These are phyloP conservation scores for Zoanthus gigantus DNA, from an alignment of 92 coral and sea anemone genomes.

Conservation along the genomic window DNA sequence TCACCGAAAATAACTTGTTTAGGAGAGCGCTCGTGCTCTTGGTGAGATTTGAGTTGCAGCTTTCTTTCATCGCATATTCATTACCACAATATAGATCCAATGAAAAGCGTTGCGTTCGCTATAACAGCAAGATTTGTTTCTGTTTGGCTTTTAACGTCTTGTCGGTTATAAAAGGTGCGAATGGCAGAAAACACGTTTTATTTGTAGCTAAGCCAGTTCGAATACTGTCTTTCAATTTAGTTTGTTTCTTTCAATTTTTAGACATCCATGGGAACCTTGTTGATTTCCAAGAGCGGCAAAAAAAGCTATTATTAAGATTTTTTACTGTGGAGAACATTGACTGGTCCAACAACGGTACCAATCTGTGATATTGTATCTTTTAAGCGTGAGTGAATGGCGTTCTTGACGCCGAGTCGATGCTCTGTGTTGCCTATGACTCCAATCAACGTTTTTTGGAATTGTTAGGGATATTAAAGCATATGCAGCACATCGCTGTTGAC, in stretches of 20 bases:
- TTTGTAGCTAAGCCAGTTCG: not conserved
- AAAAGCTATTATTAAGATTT: not conserved
- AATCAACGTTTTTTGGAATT: not conserved
- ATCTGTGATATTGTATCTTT: not conserved
- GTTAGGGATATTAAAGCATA: not conserved
- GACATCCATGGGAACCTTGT: not conserved
- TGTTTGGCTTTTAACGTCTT: not conserved
- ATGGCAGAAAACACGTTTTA: not conserved
- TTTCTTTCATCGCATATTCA: not conserved
- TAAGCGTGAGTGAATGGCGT: not conserved
- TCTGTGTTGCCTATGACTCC: not conserved
- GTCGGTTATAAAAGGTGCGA: not conserved
- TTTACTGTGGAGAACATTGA: not conserved
- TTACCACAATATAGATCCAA: not conserved
- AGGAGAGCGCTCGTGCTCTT: conserved; percentile 3
- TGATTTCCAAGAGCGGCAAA: not conserved
- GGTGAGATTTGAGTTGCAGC: conserved; percentile 9
- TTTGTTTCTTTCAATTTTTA: not conserved
- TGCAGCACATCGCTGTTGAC: not conserved
- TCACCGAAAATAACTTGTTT: not conserved
- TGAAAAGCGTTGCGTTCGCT: not conserved
- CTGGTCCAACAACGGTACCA: not conserved
- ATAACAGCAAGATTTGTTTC: not conserved
- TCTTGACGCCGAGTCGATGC: not conserved
- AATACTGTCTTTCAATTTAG: not conserved